These are phyloP conservation scores for Xerus inauris DNA, from an alignment of 2,113 vertebrate genomes.

Conservation along the genomic window DNA sequence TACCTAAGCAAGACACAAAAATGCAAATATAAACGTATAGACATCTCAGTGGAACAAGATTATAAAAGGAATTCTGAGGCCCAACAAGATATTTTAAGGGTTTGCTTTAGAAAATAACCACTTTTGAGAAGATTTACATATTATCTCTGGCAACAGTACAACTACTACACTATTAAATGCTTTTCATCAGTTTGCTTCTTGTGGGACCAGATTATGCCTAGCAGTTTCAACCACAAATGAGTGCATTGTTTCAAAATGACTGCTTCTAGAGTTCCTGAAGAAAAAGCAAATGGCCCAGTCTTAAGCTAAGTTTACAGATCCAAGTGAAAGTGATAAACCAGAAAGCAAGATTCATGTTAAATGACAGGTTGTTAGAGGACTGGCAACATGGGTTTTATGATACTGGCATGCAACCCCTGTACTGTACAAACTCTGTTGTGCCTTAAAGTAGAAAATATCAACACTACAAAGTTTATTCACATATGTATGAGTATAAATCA, in stretches of 20 bases:
- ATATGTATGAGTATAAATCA: background rate
- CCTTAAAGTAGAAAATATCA: background rate
- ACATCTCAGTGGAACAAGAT: background rate
- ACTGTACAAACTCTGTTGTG: background rate
- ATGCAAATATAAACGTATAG: background rate
- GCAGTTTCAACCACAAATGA: background rate
- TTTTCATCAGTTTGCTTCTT: background rate
- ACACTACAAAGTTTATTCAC: background rate
- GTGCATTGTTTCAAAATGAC: background rate
- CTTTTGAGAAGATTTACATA: background rate
- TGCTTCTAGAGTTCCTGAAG: background rate
- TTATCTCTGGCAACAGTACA: background rate
- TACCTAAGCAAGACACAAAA: background rate
- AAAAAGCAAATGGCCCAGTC: background rate
- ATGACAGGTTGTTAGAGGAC: background rate
- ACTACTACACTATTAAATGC: background rate
- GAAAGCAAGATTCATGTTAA: background rate
- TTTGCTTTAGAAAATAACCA: background rate
- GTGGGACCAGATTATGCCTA: background rate
- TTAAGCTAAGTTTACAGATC: background rate
- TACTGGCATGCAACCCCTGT: background rate
- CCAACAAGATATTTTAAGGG: background rate
- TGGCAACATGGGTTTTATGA: background rate
- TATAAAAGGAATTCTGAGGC: constrained; percentile 8
- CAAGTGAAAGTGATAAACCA: background rate